phyloP scores from a whole-genome alignment of 2,113 vertebrate species.

The Abramis brama region DNA sequence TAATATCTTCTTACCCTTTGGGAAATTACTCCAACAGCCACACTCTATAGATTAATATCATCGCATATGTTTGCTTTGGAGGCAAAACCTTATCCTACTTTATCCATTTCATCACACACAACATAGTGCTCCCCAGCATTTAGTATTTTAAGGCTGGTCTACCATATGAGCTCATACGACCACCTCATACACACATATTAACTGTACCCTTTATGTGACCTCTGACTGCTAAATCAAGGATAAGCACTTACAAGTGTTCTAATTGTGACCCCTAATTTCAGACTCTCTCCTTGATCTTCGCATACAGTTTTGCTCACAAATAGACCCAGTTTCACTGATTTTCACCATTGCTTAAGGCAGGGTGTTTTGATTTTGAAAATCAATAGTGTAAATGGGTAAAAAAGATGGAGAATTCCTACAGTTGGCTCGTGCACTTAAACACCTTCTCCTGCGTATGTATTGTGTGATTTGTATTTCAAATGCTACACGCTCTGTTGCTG shows the following conservation, averaged over 20 bases:
- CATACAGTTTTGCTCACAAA: not conserved
- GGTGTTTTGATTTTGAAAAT: slow-evolving; percentile 42
- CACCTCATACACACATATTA: not conserved
- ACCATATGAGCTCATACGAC: not conserved
- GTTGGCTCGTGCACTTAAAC: not conserved
- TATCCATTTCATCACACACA: slow-evolving; percentile 20
- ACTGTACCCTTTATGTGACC: not conserved
- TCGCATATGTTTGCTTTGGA: slow-evolving; percentile 47
- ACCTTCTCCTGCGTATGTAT: not conserved
- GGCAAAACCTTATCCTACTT: slow-evolving; percentile 22
- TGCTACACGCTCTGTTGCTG: slow-evolving; percentile 23
- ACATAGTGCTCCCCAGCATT: slow-evolving; percentile 1
- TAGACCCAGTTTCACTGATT: slow-evolving; percentile 5
- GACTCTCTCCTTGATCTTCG: not conserved
- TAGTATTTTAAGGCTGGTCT: not conserved
- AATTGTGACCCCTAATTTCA: not conserved
- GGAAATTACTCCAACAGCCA: slow-evolving; percentile 53
- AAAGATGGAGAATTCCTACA: slow-evolving; percentile 24
- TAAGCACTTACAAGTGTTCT: not conserved
- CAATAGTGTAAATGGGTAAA: slow-evolving; percentile 43
- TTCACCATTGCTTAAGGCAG: slow-evolving; percentile 1
- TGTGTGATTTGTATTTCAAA: slow-evolving; percentile 47
- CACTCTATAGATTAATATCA: slow-evolving; percentile 42
- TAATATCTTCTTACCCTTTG: slow-evolving; percentile 45
- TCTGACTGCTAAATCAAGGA: not conserved